Conservation (phyloP, 2,888 invertebrate genomes). For the Pediacus dermestoides region DNA sequence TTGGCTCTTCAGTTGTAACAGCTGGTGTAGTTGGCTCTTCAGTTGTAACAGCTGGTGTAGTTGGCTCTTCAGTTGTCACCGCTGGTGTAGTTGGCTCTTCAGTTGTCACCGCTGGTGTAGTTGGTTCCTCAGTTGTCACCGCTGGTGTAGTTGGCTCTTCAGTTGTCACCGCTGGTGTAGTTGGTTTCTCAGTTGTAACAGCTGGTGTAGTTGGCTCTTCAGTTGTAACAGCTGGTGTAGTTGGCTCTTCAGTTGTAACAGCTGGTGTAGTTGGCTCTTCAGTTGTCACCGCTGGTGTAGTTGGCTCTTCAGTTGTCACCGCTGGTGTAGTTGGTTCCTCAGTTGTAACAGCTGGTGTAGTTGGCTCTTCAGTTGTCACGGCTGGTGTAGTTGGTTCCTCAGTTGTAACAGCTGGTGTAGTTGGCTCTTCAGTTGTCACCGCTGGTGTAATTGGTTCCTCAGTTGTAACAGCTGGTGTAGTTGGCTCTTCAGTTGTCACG, state of each 20-base stretch:
- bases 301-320: constrained; percentile 37
- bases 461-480: constrained; percentile 1
- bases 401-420: constrained; percentile 2
- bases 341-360: constrained; percentile 16
- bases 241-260: constrained; percentile 6
- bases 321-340: background rate
- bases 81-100: constrained; percentile 7
- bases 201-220: background rate
- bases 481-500: constrained; percentile 16
- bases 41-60: constrained; percentile 16
- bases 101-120: constrained; percentile 1
- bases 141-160: constrained; percentile 43
- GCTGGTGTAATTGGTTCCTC: constrained; percentile 43
- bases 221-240: constrained; percentile 7
- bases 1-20: constrained; percentile 37
- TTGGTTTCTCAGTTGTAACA: constrained; percentile 16
- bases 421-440: constrained; percentile 26
- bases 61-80: background rate
- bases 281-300: constrained; percentile 30
- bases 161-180: constrained; percentile 1
- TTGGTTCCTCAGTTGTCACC: constrained; percentile 26
- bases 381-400: constrained; percentile 7
- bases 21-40: background rate
- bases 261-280: constrained; percentile 11
- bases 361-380: background rate